Percentiles rank a stretch among this genome's conserved stretches.
phyloP scores from a whole-genome alignment of 2,797 vertebrate genomes.

The Apogon talboti region DNA sequence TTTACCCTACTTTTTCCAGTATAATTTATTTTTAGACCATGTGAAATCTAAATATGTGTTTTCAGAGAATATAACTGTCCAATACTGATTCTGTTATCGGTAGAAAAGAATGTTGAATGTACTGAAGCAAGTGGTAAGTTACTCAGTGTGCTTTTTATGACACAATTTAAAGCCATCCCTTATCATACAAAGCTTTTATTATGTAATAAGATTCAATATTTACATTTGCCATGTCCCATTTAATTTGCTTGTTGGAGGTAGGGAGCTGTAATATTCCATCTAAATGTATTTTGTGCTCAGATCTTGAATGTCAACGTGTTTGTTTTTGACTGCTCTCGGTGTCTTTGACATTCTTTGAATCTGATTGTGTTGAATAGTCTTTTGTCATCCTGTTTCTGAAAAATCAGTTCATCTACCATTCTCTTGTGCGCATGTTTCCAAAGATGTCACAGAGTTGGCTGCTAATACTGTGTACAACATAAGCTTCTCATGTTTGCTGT shows the following conservation, averaged over 20 bases:
- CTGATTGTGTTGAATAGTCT: slow-evolving; percentile 32
- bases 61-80: slow-evolving; percentile 23
- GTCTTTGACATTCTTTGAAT: slow-evolving; percentile 18
- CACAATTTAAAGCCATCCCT: slow-evolving; percentile 75
- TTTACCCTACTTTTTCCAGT: slow-evolving; percentile 46
- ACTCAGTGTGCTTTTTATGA: slow-evolving; percentile 73
- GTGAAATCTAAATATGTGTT: slow-evolving; percentile 35
- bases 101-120: slow-evolving; percentile 59
- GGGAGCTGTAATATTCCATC: slow-evolving; percentile 40
- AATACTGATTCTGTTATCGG: slow-evolving; percentile 35
- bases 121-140: slow-evolving; percentile 55
- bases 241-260: slow-evolving; percentile 58
- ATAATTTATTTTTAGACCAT: slow-evolving; percentile 45
- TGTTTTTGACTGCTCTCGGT: slow-evolving; percentile 33
- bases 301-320: slow-evolving; percentile 43
- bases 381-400: slow-evolving; percentile 27
- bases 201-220: slow-evolving; percentile 83
- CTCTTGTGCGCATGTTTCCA: slow-evolving; percentile 70
- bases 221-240: slow-evolving; percentile 63
- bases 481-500: slow-evolving; percentile 63
- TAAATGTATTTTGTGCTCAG: slow-evolving; percentile 58
- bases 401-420: slow-evolving; percentile 41
- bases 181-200: slow-evolving; percentile 73
- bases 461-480: slow-evolving; percentile 61
- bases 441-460: slow-evolving; percentile 72